Evolutionary conservation across 2,888 invertebrate species (phyloP).

Genomic region (Yponomeuta evonymella): DNA sequence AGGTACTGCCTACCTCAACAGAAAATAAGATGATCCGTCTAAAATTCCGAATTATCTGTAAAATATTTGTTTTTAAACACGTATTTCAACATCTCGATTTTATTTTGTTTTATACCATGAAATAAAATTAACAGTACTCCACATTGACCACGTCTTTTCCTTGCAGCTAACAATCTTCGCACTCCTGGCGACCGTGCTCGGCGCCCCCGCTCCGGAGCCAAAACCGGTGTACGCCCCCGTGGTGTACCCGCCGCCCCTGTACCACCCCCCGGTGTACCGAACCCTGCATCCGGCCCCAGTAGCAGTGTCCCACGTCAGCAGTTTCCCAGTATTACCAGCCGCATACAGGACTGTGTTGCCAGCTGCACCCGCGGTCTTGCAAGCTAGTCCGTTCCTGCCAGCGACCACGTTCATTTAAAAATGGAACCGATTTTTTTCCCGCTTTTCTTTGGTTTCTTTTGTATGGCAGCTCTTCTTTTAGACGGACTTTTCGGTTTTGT

Average conservation of each 20-base stretch:
- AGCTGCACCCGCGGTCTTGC: conserved; percentile 20
- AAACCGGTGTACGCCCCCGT: conserved; percentile 34
- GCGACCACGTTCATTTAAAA: neutral
- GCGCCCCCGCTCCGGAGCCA: conserved; percentile 41
- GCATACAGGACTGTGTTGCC: conserved; percentile 21
- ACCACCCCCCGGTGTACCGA: conserved; percentile 24
- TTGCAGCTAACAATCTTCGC: conserved; percentile 38
- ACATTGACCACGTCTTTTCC: neutral
- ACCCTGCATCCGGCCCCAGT: conserved; percentile 20
- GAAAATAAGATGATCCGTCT: too few species aligned
- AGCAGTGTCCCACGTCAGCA: conserved; percentile 17
- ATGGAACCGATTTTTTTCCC: neutral
- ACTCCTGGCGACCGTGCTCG: conserved; percentile 32
- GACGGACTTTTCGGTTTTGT: neutral
- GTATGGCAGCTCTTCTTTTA: neutral
- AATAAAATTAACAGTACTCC: neutral
- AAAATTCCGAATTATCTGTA: too few species aligned
- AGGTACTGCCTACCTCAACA: too few species aligned
- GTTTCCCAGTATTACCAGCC: conserved; percentile 18
- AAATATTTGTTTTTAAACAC: too few species aligned
- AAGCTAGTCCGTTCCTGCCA: conserved; percentile 17
- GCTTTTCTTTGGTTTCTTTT: neutral
- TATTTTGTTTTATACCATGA: neutral
- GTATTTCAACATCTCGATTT: too few species aligned
- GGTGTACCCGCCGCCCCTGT: conserved; percentile 34